Conservation (phyloP, 2,797 vertebrate species). For the Halcyon chelicuti region DNA sequence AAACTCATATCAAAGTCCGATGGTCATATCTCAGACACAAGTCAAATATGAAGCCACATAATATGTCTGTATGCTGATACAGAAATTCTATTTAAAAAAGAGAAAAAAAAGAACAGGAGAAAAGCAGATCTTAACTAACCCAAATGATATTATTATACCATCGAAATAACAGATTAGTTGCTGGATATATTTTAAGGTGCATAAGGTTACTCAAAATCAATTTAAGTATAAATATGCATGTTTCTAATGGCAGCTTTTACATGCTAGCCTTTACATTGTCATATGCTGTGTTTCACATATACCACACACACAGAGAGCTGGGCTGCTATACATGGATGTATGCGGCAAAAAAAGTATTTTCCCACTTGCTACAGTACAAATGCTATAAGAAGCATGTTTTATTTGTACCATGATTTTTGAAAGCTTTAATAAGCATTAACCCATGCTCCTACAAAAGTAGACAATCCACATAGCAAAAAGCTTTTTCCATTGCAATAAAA, state of each 20-base stretch:
- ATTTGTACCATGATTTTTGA: not conserved
- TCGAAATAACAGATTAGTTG: not conserved
- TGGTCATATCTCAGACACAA: not conserved
- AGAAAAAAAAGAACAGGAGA: not conserved
- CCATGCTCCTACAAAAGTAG: not conserved
- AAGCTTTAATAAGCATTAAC: not conserved
- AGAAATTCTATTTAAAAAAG: not conserved
- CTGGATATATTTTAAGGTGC: not conserved
- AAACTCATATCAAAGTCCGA: not conserved
- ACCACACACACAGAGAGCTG: not conserved
- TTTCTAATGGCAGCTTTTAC: not conserved
- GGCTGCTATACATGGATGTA: rapidly evolving
- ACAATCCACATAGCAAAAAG: not conserved
- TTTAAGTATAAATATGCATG: rapidly evolving
- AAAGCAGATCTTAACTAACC: not conserved
- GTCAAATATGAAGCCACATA: not conserved
- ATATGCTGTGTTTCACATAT: not conserved
- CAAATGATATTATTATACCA: rapidly evolving
- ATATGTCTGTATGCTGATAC: rapidly evolving
- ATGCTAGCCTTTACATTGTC: not conserved
- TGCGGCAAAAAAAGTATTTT: not conserved
- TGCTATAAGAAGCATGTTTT: rapidly evolving
- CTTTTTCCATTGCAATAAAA: not conserved
- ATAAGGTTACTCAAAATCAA: rapidly evolving
- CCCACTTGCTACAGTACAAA: not conserved